phyloP scores from a whole-genome alignment of 2,888 invertebrate genomes.

The Conops quadrifasciatus region DNA sequence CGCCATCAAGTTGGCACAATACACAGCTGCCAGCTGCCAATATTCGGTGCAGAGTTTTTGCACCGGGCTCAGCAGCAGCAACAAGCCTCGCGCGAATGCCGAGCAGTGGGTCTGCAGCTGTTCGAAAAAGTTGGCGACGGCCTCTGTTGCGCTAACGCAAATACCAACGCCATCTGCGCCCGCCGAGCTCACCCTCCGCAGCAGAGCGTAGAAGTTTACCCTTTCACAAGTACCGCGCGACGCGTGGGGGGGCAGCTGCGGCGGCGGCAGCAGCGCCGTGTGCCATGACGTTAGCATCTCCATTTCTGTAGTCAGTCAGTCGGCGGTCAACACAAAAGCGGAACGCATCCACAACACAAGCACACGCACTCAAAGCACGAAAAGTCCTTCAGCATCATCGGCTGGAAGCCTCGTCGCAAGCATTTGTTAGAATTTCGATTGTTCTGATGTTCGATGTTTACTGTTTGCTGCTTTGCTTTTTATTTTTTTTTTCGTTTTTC shows the following conservation, averaged over 20 bases:
- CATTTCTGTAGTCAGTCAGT: constrained; percentile 6
- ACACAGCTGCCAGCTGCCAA: constrained; percentile 40
- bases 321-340: background rate
- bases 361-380: constrained; percentile 4
- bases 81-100: constrained; percentile 37
- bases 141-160: background rate
- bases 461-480: background rate
- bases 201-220: constrained; percentile 22
- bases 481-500: background rate
- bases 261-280: background rate
- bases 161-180: background rate
- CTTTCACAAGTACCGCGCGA: constrained; percentile 26
- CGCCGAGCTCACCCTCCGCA: constrained; percentile 7
- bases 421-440: background rate
- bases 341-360: background rate
- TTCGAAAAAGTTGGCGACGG: constrained; percentile 16
- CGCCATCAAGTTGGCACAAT: constrained; percentile 32
- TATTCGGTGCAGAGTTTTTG: constrained; percentile 41
- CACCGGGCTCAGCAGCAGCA: constrained; percentile 33
- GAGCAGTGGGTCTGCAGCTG: constrained; percentile 38
- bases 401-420: background rate
- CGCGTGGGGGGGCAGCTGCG: background rate
- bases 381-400: background rate
- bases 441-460: background rate
- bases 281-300: background rate